Conservation (phyloP, 2,113 vertebrate genomes). For the Erythrolamprus reginae region DNA sequence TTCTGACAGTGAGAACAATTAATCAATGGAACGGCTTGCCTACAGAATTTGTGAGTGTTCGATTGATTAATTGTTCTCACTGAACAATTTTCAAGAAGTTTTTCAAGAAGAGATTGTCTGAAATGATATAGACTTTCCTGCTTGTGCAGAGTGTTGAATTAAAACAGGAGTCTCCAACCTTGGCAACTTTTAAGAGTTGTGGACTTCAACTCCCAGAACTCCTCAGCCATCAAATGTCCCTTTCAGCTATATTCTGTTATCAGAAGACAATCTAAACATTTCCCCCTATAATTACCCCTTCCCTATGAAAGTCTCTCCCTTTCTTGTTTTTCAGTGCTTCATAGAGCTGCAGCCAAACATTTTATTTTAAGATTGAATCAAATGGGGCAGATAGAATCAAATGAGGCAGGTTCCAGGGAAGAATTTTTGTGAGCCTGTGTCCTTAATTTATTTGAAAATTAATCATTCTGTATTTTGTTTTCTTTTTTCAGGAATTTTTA, state of each 20-base stretch:
- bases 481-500: slow-evolving; percentile 73
- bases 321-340: background rate
- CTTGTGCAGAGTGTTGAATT: too few relatives aligned
- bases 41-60: background rate
- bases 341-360: background rate
- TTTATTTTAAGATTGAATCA: background rate
- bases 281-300: background rate
- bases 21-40: background rate
- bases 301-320: background rate
- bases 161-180: too few relatives aligned
- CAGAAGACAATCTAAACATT: background rate
- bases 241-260: background rate
- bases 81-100: too few relatives aligned
- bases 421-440: background rate
- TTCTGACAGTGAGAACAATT: background rate
- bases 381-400: background rate
- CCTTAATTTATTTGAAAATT: background rate
- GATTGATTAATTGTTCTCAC: too few relatives aligned
- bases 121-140: too few relatives aligned
- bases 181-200: too few relatives aligned
- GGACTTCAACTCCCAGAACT: too few relatives aligned
- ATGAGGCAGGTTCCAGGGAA: background rate
- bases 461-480: background rate
- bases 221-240: background rate
- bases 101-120: background rate